Conservation (phyloP, 1,140 invertebrate species). For the Penaeus chinensis region DNA sequence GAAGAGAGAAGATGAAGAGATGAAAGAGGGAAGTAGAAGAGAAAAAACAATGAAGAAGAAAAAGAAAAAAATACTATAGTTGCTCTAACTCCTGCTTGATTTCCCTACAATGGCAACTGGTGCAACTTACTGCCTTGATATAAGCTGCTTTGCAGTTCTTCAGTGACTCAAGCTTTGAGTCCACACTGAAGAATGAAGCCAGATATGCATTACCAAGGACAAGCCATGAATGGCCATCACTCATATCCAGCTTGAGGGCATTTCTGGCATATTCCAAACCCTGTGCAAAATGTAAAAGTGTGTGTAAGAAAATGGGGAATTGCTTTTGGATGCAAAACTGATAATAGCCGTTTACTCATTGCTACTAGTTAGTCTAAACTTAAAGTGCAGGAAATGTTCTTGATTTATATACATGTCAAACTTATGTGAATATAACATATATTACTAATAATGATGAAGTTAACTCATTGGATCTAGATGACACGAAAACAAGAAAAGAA, state of each 20-base stretch:
- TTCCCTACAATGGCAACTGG: conserved; percentile 16
- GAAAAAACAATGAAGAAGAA: background rate
- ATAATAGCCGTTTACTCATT: too few species aligned
- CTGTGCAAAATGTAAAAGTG: conserved; percentile 89
- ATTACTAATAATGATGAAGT: too few species aligned
- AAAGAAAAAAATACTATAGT: conserved; percentile 10
- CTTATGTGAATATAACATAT: too few species aligned
- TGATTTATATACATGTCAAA: too few species aligned
- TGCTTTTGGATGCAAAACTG: conserved; percentile 69
- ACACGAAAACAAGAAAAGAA: too few species aligned
- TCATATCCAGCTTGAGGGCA: conserved; percentile 82
- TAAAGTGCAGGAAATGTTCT: background rate
- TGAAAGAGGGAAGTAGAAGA: too few species aligned
- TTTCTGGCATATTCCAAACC: conserved; percentile 85
- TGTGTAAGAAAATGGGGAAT: conserved; percentile 81
- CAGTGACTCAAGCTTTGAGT: conserved; percentile 79
- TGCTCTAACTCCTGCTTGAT: background rate
- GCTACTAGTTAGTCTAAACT: background rate
- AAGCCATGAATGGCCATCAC: conserved; percentile 87
- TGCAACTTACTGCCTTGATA: conserved; percentile 78
- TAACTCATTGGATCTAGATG: too few species aligned
- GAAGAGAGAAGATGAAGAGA: too few species aligned
- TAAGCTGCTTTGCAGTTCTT: conserved; percentile 85
- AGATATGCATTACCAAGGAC: conserved; percentile 88
- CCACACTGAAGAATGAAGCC: conserved; percentile 81